Conservation (phyloP, 64 coral and sea anemone species). For the Anthopleura sola region DNA sequence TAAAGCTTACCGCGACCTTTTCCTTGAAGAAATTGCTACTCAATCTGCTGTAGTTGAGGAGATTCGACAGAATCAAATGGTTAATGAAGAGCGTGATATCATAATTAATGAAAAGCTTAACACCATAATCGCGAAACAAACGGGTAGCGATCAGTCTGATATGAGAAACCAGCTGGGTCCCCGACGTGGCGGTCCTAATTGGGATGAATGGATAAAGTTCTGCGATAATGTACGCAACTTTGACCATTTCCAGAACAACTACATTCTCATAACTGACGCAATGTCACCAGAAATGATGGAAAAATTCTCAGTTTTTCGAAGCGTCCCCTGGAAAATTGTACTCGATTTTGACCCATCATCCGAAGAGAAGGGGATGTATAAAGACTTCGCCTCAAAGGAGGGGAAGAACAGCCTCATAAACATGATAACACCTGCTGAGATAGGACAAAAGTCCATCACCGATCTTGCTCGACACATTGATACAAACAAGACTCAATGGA, state of each 20-base stretch:
- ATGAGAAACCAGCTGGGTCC: too few species aligned
- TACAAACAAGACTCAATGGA: conserved; percentile 44
- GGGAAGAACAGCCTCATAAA: conserved; percentile 11
- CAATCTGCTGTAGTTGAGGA: neutral
- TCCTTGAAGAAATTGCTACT: conserved; percentile 14
- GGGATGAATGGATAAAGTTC: conserved; percentile 58
- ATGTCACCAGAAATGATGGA: neutral
- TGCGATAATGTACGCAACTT: conserved; percentile 15
- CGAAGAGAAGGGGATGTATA: conserved; percentile 63
- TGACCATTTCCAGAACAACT: conserved; percentile 39
- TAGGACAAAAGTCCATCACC: neutral
- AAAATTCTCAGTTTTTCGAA: conserved; percentile 10
- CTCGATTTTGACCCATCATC: conserved; percentile 56
- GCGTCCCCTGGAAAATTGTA: conserved; percentile 64
- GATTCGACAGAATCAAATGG: neutral
- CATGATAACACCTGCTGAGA: conserved; percentile 49
- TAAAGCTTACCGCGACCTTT: conserved; percentile 37
- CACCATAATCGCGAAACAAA: conserved; percentile 4
- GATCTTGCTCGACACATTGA: conserved; percentile 38
- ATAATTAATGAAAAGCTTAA: too few species aligned
- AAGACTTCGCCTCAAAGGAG: conserved; percentile 26
- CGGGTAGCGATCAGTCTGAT: neutral
- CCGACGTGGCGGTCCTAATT: conserved; percentile 12
- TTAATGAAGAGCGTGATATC: too few species aligned
- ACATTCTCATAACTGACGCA: conserved; percentile 41